Evolutionary conservation across 2,797 vertebrate genomes (phyloP), one percentile per base, ranked within the genome.

Genomic region (Meda fulgida): DNA sequence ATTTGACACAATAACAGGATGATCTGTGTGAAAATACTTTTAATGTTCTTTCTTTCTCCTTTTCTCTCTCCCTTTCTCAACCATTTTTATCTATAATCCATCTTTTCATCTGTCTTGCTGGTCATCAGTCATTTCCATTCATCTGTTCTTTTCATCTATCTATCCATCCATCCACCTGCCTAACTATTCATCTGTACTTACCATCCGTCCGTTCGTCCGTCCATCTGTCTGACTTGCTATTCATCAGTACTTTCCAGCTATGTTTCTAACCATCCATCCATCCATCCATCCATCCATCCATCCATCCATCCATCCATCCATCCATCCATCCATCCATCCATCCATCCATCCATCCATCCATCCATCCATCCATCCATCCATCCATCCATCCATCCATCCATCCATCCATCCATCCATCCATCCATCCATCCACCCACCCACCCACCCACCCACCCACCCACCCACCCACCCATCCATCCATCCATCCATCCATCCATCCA

Each of bases 361-460:
- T 60, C 10, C 5, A 11, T 10, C 3, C 11, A 11, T 48, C 1
- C 14, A 16, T 72, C 1, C 2, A 8, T 72, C 65, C 11, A 40
- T 14, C 40, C 10, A 13, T 26, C 55, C 10, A 11, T 11, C 66
- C 3, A 1, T 69, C 19, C 36, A 26, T 43, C 5, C 7, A 16
- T 38, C 31, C 65, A 18, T 72, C 16, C n/a, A 46, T 9, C 70
- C 7, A 23, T 26, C 6, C 18, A 34, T 34, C 7, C 7, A 60
- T 26, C 11, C 4, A 4, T 55, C 21, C 1, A 0, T 60, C 1
- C n/a, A 1, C 21, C 3, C 8, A 10, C 36, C 31, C 0, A 9
- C 23, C 70, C 6, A 26, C 46, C 6, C 3, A 14, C 16, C 38
- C 6, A 26, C 48, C 7, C 16, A 63, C 26, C 10, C 5, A 11